These are phyloP conservation scores for Astropecten irregularis DNA, from an alignment of 53 echinoderm and acorn worm species.

Conservation along the genomic window DNA sequence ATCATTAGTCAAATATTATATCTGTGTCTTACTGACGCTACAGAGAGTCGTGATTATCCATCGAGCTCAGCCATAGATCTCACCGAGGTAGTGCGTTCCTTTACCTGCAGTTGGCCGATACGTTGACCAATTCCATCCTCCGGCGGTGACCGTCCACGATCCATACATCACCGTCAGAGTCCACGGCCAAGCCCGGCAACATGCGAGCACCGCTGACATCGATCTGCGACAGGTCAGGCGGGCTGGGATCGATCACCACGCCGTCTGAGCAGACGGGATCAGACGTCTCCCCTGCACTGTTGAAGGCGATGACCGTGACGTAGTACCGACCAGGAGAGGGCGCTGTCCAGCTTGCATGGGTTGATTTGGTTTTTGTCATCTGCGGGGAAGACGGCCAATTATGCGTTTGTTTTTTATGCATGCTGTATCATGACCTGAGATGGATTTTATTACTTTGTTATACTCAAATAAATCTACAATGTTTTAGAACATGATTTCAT, in stretches of 20 bases:
- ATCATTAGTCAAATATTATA: too few relatives aligned
- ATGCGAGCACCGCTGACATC: constrained; percentile 1
- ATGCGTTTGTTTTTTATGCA: too few relatives aligned
- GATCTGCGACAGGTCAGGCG: neutral
- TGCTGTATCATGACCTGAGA: too few relatives aligned
- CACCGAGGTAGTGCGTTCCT: too few relatives aligned
- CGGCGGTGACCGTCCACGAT: neutral
- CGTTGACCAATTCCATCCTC: neutral
- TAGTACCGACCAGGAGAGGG: constrained; percentile 39
- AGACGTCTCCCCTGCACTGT: constrained; percentile 33
- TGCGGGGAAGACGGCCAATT: neutral
- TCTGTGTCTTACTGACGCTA: too few relatives aligned
- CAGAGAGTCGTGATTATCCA: too few relatives aligned
- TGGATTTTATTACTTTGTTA: too few relatives aligned
- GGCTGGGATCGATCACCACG: constrained; percentile 20
- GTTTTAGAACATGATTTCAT: too few relatives aligned
- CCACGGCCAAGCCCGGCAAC: constrained; percentile 30
- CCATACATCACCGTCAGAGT: constrained; percentile 30
- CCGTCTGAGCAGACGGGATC: constrained; percentile 51
- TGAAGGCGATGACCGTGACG: constrained; percentile 45
- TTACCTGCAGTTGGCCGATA: constrained; percentile 50
- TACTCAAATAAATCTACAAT: too few relatives aligned
- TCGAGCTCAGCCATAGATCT: too few relatives aligned
- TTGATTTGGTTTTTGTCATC: constrained; percentile 29
- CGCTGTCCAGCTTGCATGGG: constrained; percentile 44